phyloP scores from a whole-genome alignment of 2,797 vertebrate genomes.

The Sebastes kiyomatsui region DNA sequence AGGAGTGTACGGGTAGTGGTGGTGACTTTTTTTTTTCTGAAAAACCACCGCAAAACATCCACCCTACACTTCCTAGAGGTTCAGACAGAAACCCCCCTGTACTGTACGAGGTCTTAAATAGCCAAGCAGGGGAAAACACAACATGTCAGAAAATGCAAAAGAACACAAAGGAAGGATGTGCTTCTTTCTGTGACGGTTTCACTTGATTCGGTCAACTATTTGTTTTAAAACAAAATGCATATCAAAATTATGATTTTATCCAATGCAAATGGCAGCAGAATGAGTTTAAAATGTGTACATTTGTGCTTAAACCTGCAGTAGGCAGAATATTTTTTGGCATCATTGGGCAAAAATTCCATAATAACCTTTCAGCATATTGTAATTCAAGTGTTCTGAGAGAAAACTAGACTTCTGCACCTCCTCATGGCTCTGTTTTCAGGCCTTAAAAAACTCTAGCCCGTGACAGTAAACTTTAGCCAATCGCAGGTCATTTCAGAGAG shows the following conservation, averaged over 20 bases:
- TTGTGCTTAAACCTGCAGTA: background rate
- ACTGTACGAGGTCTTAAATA: background rate
- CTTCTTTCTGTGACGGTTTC: background rate
- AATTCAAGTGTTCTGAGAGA: too few relatives aligned
- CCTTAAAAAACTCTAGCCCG: too few relatives aligned
- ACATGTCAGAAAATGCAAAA: background rate
- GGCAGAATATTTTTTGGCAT: too few relatives aligned
- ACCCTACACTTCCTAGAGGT: background rate
- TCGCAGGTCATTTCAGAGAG: too few relatives aligned
- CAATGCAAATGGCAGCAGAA: background rate
- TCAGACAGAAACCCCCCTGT: background rate
- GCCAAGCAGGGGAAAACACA: background rate
- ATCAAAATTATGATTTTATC: background rate
- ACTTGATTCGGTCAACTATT: background rate
- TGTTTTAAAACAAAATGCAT: background rate
- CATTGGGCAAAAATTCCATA: too few relatives aligned
- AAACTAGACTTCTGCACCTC: too few relatives aligned
- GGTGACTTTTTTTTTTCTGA: background rate
- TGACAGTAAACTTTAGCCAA: too few relatives aligned
- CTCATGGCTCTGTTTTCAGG: too few relatives aligned
- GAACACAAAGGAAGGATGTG: background rate
- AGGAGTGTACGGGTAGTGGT: fast-evolving
- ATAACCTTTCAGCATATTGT: too few relatives aligned
- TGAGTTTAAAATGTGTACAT: background rate
- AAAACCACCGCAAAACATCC: background rate